phyloP scores from a whole-genome alignment of 2,888 invertebrate genomes.

The Craniophora ligustri region DNA sequence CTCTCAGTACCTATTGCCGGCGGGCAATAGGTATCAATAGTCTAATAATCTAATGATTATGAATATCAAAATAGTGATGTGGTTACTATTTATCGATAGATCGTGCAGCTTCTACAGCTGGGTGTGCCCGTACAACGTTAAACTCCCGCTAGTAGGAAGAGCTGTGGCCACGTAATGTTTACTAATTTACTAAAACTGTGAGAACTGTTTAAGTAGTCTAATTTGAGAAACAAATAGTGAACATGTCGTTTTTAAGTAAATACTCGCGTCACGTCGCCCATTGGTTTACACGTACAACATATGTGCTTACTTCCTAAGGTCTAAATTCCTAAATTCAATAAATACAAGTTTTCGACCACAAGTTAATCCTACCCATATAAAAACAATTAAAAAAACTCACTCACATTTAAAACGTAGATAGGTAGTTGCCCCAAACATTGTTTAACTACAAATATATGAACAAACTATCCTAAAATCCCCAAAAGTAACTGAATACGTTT shows the following conservation, averaged over 20 bases:
- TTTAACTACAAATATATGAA: slow-evolving; percentile 37
- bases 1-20: no score
- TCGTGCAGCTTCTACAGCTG: slow-evolving; percentile 36
- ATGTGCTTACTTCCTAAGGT: neutral
- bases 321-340: no score
- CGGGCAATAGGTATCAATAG: no score
- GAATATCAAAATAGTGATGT: slow-evolving; percentile 31
- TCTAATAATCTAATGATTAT: no score
- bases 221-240: neutral
- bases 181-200: slow-evolving; percentile 30
- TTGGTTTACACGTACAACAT: no score
- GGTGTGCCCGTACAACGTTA: slow-evolving; percentile 16
- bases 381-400: no score
- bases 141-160: slow-evolving; percentile 25
- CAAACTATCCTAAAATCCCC: slow-evolving; percentile 32
- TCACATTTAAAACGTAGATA: neutral
- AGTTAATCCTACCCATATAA: no score
- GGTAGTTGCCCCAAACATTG: slow-evolving; percentile 11
- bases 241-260: neutral
- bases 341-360: no score
- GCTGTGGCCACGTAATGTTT: slow-evolving; percentile 26
- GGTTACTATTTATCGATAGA: no score
- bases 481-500: slow-evolving; percentile 47
- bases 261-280: neutral
- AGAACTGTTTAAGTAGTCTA: slow-evolving; percentile 17